Percentiles rank a stretch among this genome's conserved stretches.
Conservation (phyloP, 2,888 invertebrate genomes). For the Hedya salicella region DNA sequence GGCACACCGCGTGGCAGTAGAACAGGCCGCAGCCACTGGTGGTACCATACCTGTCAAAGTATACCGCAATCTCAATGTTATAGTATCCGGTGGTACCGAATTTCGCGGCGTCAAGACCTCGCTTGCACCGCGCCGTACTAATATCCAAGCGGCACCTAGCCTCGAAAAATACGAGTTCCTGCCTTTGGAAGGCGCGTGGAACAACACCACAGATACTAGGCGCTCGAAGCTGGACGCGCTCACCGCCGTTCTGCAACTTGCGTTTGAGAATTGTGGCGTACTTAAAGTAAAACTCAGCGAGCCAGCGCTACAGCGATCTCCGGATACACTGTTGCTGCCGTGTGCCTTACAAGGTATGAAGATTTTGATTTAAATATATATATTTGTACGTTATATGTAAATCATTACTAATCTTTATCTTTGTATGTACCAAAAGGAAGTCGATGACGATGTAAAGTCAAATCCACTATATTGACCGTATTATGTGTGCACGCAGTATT, state of each 20-base stretch:
- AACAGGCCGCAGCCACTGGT: constrained; percentile 50
- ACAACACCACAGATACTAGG: constrained; percentile 84
- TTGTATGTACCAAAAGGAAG: too few relatives aligned
- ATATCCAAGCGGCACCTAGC: constrained; percentile 91
- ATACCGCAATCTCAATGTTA: constrained; percentile 89
- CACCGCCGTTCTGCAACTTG: constrained; percentile 88
- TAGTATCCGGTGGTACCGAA: constrained; percentile 94
- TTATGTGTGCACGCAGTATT: constrained; percentile 65
- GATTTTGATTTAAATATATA: too few relatives aligned
- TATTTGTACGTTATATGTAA: too few relatives aligned
- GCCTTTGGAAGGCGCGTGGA: constrained; percentile 86
- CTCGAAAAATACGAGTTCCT: constrained; percentile 93
- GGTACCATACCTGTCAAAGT: constrained; percentile 85
- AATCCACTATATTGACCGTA: too few relatives aligned
- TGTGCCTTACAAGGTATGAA: constrained; percentile 71
- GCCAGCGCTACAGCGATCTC: constrained; percentile 85
- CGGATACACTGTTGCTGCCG: constrained; percentile 88
- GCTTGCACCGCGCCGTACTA: constrained; percentile 92
- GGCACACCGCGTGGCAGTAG: constrained; percentile 83
- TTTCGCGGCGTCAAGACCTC: constrained; percentile 95
- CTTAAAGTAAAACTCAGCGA: constrained; percentile 91
- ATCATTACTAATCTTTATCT: too few relatives aligned
- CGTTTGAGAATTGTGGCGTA: constrained; percentile 91
- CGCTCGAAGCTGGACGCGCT: constrained; percentile 87
- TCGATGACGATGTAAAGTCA: too few relatives aligned